Percentiles rank a stretch among this genome's conserved stretches.
phyloP scores from a whole-genome alignment of 2,797 vertebrate genomes.

The Todus mexicanus region DNA sequence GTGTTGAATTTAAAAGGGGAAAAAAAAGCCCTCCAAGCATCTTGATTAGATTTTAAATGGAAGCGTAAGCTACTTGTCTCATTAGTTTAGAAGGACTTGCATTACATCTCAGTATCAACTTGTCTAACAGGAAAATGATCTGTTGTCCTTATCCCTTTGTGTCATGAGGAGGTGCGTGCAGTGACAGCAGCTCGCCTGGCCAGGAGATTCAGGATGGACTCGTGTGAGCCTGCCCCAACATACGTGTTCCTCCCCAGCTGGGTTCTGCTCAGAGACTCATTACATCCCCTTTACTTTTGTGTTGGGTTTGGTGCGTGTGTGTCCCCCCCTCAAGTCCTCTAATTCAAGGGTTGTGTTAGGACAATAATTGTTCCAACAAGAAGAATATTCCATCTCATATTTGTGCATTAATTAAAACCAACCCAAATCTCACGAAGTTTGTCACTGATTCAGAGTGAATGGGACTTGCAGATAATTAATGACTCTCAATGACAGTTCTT shows the following conservation, averaged over 20 bases:
- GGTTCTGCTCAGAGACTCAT: not conserved
- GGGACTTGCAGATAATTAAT: constrained; percentile 67
- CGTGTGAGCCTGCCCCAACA: not conserved
- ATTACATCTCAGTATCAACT: not conserved
- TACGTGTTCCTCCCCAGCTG: not conserved
- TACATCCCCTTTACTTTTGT: constrained; percentile 4
- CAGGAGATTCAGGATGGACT: not conserved
- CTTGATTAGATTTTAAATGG: not conserved
- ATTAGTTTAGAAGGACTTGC: not conserved
- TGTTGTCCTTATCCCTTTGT: not conserved
- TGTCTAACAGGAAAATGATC: not conserved
- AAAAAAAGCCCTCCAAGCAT: not conserved
- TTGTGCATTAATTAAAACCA: constrained; percentile 58
- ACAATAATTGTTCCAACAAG: constrained; percentile 37
- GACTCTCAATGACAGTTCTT: constrained; percentile 48
- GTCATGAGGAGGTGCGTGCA: not conserved
- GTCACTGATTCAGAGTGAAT: constrained; percentile 49
- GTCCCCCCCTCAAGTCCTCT: not conserved
- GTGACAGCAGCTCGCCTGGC: not conserved
- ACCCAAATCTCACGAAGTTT: constrained; percentile 47
- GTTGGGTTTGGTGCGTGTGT: not conserved
- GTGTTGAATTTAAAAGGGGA: not conserved
- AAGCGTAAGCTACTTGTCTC: not conserved
- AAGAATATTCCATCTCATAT: constrained; percentile 20
- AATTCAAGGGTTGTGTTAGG: constrained; percentile 42